Evolutionary conservation across 2,888 invertebrate genomes (phyloP), one percentile per base, ranked within the genome.

Genomic region (Polydrusus pterygomalis): DNA sequence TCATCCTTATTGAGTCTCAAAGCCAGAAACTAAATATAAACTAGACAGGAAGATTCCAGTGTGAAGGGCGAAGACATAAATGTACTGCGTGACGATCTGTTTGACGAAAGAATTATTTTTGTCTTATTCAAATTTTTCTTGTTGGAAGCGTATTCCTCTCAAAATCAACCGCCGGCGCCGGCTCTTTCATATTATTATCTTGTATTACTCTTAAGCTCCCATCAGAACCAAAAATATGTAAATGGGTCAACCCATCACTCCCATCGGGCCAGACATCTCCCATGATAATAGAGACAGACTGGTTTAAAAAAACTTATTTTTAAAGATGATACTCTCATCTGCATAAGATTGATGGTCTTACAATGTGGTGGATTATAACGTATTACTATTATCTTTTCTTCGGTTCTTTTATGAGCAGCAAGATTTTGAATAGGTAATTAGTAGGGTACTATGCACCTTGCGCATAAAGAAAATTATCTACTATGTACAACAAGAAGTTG

Each of bases 171-270:
- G n/a, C n/a, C n/a, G n/a, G n/a, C n/a, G n/a, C n/a, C 34, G 34
- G 10, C 9, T 7, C 34, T 51, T 51, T 20, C 18, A 51, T 20
- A 11, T 20, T 20, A 11, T 20, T 51, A 51, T 51, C 18, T 51
- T 17, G 20, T 20, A 18, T 10, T 18, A n/a, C 45, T 18, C 17
- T 20, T 20, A 17, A 11, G 18, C 9, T 20, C 18, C 20, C 15
- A 13, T 11, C 51, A 10, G 51, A 11, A 20, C 18, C 51, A 8
- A 51, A 51, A 51, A 51, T 51, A 51, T 51, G 51, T 51, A 51
- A 51, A 51, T 51, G 18, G 51, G 51, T 51, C 51, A 51, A 51
- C 51, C 51, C 51, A 51, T 51, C 51, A 51, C 34, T 34, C 34
- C 34, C 34, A 34, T 34, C 34, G 10, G 34, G 20, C 17, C 51